phyloP scores from a whole-genome alignment of 2,797 vertebrate species.

The Clarias laeviceps region DNA sequence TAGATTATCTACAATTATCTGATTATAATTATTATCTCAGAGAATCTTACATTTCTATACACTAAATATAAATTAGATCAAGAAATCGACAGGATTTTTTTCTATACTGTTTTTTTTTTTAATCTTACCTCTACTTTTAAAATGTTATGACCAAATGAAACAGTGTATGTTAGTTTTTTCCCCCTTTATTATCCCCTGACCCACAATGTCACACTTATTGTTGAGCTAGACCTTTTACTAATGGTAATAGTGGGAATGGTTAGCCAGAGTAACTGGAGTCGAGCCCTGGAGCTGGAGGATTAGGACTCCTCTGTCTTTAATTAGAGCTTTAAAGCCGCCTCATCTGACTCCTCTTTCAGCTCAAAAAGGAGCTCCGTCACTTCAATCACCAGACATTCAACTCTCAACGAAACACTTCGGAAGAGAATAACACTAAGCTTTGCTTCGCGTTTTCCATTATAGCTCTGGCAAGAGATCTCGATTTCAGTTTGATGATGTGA shows the following conservation, averaged over 20 bases:
- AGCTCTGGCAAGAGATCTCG: slow-evolving; percentile 4
- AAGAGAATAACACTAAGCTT: slow-evolving; percentile 1
- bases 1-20: background rate
- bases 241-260: slow-evolving; percentile 47
- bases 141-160: slow-evolving; percentile 1
- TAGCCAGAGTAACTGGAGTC: slow-evolving; percentile 61
- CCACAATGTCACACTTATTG: slow-evolving; percentile 32
- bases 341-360: slow-evolving; percentile 56
- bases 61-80: background rate
- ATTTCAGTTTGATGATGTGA: slow-evolving; percentile 10
- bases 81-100: background rate
- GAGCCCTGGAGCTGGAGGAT: slow-evolving; percentile 59
- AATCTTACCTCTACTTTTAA: background rate
- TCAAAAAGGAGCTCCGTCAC: slow-evolving; percentile 26
- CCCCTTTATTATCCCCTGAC: slow-evolving; percentile 20
- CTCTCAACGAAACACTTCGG: slow-evolving; percentile 10
- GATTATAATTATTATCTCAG: background rate
- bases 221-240: slow-evolving; percentile 37
- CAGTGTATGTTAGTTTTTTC: background rate
- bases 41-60: background rate
- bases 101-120: background rate
- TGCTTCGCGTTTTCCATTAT: slow-evolving; percentile 16
- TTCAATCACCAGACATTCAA: slow-evolving; percentile 33
- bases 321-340: slow-evolving; percentile 59
- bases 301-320: slow-evolving; percentile 66